Evolutionary conservation across 2,797 vertebrate species (phyloP).

Genomic region (Platalea minor): DNA sequence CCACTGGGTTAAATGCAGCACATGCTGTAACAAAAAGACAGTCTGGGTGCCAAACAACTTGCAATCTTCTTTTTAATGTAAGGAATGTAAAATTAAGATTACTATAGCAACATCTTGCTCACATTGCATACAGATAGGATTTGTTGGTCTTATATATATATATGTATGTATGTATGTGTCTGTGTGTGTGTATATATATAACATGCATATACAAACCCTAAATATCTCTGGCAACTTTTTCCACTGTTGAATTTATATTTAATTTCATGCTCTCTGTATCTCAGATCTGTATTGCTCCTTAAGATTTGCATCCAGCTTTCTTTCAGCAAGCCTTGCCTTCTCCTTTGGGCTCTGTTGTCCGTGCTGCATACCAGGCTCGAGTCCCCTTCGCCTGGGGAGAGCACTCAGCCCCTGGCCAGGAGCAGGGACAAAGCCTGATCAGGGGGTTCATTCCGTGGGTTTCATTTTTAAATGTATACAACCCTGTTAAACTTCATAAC

Average conservation of each 20-base stretch:
- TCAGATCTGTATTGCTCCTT: neutral
- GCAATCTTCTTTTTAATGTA: neutral
- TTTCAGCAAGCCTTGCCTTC: neutral
- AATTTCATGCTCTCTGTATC: neutral
- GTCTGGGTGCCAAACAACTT: constrained; percentile 26
- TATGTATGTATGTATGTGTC: too few species aligned
- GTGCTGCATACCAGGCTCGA: accelerated
- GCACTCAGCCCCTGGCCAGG: accelerated
- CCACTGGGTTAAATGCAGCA: constrained; percentile 15
- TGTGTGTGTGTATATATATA: neutral
- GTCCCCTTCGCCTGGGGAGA: neutral
- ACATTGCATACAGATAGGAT: neutral
- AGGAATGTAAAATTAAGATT: constrained; percentile 53
- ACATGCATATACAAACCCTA: neutral
- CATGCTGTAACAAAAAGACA: constrained; percentile 24
- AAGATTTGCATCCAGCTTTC: neutral
- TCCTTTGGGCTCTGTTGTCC: neutral
- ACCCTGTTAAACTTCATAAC: neutral
- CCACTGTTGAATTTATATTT: neutral
- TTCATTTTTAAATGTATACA: neutral
- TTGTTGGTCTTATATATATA: neutral
- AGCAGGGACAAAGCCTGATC: neutral
- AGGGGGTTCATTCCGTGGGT: neutral
- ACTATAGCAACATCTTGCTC: constrained; percentile 50
- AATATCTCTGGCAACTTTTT: constrained; percentile 12